Percentiles rank a stretch among this genome's conserved stretches.
phyloP scores from a whole-genome alignment of 2,888 invertebrate genomes.

The Zygogramma bicolorata region DNA sequence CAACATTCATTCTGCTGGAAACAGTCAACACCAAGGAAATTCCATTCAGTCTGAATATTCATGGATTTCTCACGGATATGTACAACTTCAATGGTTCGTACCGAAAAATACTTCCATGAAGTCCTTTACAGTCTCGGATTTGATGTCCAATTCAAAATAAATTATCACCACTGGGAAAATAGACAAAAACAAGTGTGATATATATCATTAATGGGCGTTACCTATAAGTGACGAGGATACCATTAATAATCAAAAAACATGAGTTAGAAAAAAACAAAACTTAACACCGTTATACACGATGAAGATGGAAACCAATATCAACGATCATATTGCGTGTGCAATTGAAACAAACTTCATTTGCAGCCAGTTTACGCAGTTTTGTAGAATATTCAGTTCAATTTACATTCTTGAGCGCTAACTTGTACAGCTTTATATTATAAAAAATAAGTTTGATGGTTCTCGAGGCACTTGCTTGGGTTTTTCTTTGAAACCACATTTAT shows the following conservation, averaged over 20 bases:
- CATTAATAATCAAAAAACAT: background rate
- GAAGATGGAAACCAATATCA: conserved; percentile 25
- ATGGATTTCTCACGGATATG: background rate
- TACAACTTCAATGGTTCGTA: background rate
- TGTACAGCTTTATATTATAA: conserved; percentile 2
- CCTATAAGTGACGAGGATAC: background rate
- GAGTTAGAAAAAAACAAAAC: background rate
- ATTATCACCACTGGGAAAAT: background rate
- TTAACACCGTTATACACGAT: background rate
- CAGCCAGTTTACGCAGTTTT: conserved; percentile 22
- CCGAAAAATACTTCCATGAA: background rate
- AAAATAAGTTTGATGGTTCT: background rate
- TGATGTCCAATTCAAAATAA: background rate
- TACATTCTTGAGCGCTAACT: conserved; percentile 8
- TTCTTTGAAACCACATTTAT: background rate
- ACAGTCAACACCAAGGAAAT: background rate
- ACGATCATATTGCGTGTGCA: conserved; percentile 48
- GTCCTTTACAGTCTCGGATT: background rate
- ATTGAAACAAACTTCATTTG: conserved; percentile 49
- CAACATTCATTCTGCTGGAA: too few relatives aligned
- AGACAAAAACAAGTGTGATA: background rate
- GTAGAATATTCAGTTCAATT: conserved; percentile 12
- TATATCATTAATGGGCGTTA: background rate
- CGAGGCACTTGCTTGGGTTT: background rate
- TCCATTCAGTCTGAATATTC: background rate